Evolutionary conservation across 2,797 vertebrate genomes (phyloP), one percentile per base, ranked within the genome.

Genomic region (Parauchenoglanis ngamensis): DNA sequence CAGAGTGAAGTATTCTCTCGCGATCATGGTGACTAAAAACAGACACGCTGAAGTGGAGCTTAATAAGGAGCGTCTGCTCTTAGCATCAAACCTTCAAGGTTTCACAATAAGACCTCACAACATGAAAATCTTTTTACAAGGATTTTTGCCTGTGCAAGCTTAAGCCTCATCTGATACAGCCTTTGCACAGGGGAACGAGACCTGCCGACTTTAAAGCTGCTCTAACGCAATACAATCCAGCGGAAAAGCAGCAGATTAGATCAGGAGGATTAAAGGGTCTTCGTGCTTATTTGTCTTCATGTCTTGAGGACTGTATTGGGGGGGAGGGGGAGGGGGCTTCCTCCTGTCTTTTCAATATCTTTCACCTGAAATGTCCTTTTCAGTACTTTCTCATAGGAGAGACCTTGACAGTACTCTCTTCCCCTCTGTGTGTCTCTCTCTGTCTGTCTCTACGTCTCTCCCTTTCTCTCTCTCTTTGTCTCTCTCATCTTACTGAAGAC

Each of bases 21-120:
- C 35, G 85, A 92, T 89, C 88, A 86, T 79, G 89, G 88, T 83
- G 76, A 90, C 88, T 84, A 73, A 79, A 87, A 79, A 80, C 40
- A 67, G 46, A 31, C 57, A 76, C 25, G 49, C 82, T 90, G 52
- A 59, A 70, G 25, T 21, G 25, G 23, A 19, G 35, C 54, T 79
- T 86, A 73, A 68, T 49, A 86, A 87, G 77, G 54, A 83, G 44
- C 15, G 76, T 61, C 5, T 92, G 87, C 91, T 89, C 91, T 85
- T 87, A 86, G 90, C 68, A 72, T 87, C 67, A 52, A 75, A 54
- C 79, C 77, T 44, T 21, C 23, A 25, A 76, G 78, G n/a, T 44
- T 75, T 28, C 25, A 63, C 75, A 40, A 4, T 59, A 59, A 78
- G 54, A 40, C 54, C 4, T 59, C 54, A 28, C 19, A 59, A 25